These are phyloP conservation scores for Yasuhikotakia modesta DNA, from an alignment of 2,797 vertebrate species.

Conservation along the genomic window DNA sequence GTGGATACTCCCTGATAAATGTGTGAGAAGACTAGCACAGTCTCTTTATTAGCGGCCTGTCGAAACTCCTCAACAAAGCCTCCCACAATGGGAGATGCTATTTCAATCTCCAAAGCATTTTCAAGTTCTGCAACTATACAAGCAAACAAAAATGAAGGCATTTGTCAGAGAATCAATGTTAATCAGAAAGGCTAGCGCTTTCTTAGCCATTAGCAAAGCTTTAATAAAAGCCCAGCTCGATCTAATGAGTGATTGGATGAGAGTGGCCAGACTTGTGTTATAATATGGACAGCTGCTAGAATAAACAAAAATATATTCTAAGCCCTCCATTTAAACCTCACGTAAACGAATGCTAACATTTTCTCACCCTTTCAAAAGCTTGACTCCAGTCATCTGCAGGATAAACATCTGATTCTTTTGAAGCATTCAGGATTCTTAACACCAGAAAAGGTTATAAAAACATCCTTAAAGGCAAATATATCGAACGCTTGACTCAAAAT, in stretches of 20 bases:
- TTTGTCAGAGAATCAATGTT: constrained; percentile 61
- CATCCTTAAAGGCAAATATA: not conserved
- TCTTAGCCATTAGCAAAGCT: constrained; percentile 51
- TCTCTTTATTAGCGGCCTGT: constrained; percentile 52
- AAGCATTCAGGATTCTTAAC: not conserved
- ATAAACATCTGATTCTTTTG: not conserved
- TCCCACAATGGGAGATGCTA: constrained; percentile 54
- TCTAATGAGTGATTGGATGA: constrained; percentile 55
- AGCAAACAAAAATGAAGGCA: constrained; percentile 58
- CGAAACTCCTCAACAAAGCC: constrained; percentile 51
- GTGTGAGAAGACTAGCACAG: constrained; percentile 49
- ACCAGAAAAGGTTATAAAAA: not conserved
- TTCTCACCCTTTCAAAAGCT: constrained; percentile 23
- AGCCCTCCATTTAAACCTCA: constrained; percentile 10
- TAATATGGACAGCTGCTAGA: constrained; percentile 47
- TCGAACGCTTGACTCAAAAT: not conserved
- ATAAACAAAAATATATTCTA: constrained; percentile 57
- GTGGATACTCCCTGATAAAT: constrained; percentile 37
- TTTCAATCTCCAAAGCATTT: constrained; percentile 60
- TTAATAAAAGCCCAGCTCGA: constrained; percentile 34
- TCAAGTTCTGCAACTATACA: constrained; percentile 54
- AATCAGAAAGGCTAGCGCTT: constrained; percentile 55
- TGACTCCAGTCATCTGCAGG: constrained; percentile 14
- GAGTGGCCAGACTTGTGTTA: constrained; percentile 45
- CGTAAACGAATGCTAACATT: constrained; percentile 36